Evolutionary conservation across 2,113 vertebrate genomes (phyloP).

Genomic region (Chaetorhynchus papuensis): DNA sequence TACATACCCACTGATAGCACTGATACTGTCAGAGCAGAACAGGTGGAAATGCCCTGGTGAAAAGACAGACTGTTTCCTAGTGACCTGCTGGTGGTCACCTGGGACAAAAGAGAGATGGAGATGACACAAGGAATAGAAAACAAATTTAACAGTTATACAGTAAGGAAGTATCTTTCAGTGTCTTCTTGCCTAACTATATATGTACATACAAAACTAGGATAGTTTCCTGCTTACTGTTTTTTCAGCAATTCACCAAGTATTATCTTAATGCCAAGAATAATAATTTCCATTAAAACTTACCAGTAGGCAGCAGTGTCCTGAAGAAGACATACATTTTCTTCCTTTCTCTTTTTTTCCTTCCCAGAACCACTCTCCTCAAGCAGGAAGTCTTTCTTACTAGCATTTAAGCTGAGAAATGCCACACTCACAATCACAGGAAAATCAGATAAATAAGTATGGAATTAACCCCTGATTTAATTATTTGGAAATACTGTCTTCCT

Average conservation of each 20-base stretch:
- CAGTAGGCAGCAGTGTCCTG: not conserved
- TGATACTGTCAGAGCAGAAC: not conserved
- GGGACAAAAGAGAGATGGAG: not conserved
- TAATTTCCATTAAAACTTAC: not conserved
- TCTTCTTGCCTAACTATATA: not conserved
- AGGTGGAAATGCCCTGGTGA: not conserved
- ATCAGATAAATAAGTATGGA: not conserved
- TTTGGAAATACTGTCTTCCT: conserved; percentile 20
- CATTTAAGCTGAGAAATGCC: not conserved
- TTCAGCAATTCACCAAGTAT: not conserved
- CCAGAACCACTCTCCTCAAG: not conserved
- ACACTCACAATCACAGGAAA: not conserved
- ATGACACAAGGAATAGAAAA: not conserved
- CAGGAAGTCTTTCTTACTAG: not conserved
- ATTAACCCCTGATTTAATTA: conserved; percentile 3
- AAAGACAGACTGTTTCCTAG: not conserved
- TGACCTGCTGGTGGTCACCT: not conserved
- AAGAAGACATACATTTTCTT: not conserved
- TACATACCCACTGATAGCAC: fast-evolving
- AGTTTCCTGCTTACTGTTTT: not conserved
- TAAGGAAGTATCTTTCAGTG: not conserved
- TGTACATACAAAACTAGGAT: not conserved
- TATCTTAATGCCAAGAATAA: not conserved
- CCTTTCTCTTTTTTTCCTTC: not conserved
- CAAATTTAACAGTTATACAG: not conserved